Percentiles rank a stretch among this genome's conserved stretches.
phyloP scores from a whole-genome alignment of 2,888 invertebrate species.

The Cremastobaeus sp. region DNA sequence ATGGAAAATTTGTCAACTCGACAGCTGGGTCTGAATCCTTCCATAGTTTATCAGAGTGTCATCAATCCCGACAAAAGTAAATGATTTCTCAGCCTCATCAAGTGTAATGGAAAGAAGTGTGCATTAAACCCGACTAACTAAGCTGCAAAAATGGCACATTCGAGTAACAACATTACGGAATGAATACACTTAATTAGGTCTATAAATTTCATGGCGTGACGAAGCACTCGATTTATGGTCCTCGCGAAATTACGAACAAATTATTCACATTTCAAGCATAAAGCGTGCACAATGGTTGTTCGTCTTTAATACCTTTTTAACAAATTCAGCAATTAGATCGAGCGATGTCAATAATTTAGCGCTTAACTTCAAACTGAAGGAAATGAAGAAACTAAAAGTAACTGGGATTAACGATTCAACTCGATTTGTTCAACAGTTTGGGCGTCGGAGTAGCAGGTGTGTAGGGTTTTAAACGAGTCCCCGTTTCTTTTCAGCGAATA shows the following conservation, averaged over 20 bases:
- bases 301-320: constrained; percentile 24
- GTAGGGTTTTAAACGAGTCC: constrained; percentile 51
- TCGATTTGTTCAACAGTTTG: constrained; percentile 52
- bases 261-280: constrained; percentile 40
- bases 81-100: constrained; percentile 41
- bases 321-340: constrained; percentile 46
- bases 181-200: constrained; percentile 49
- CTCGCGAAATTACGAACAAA: constrained; percentile 33
- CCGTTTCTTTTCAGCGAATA: constrained; percentile 44
- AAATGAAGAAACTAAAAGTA: constrained; percentile 36
- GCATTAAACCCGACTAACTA: constrained; percentile 41
- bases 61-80: constrained; percentile 48
- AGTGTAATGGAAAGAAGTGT: constrained; percentile 39
- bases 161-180: constrained; percentile 37
- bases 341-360: constrained; percentile 36
- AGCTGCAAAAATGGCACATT: constrained; percentile 26
- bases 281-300: constrained; percentile 14
- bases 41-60: constrained; percentile 46
- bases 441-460: constrained; percentile 52
- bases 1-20: constrained; percentile 39
- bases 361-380: constrained; percentile 22
- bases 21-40: constrained; percentile 29
- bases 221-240: constrained; percentile 37
- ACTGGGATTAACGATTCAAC: constrained; percentile 33
- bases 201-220: constrained; percentile 38